Evolutionary conservation across 2,113 vertebrate species (phyloP), one percentile per base, ranked within the genome.

Genomic region (Asarcornis scutulata): DNA sequence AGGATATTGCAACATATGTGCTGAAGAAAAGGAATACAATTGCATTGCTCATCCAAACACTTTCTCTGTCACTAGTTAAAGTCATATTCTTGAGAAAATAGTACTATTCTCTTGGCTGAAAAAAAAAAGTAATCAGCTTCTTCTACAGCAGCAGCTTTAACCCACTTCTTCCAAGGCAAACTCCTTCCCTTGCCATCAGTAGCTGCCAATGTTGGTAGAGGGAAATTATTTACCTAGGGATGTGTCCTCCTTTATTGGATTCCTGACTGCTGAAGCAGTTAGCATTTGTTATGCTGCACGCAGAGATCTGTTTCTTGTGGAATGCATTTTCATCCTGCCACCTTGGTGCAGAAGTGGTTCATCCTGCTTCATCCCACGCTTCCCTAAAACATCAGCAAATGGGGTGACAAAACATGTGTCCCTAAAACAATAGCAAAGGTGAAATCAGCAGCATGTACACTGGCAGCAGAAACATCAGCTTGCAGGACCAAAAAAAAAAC

Each of bases 331-430:
- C 72, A 72, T 82, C 66, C 80, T 84, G 23, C 21, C 40, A n/a
- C 48, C 32, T 68, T 59, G 34, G 27, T 0, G 0, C 26, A 74
- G 44, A 48, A 73, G 26, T 1, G 0, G 3, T 66, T 68, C 40
- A 11, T 34, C 20, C 48, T 58, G 40, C 52, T 69, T 48, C 23
- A n/a, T 16, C 69, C 36, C 29, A 34, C 5, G 2, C 13, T 50
- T 67, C 32, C 31, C n/a, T 67, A 60, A 81, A 83, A 32, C 8
- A 6, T 31, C 69, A 44, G 12, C 23, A 48, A 48, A 48, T 22
- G 21, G 46, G 20, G 46, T 48, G 20, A 48, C 46, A 48, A 48
- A 48, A 48, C 26, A 34, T 5, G 2, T 16, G 44, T 67, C 32
- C 29, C n/a, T 67, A 60, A 81, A 83, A 34, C 8, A 74, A 0